Evolutionary conservation across 2,888 invertebrate species (phyloP).

Genomic region (Caenorhabditis sp.): DNA sequence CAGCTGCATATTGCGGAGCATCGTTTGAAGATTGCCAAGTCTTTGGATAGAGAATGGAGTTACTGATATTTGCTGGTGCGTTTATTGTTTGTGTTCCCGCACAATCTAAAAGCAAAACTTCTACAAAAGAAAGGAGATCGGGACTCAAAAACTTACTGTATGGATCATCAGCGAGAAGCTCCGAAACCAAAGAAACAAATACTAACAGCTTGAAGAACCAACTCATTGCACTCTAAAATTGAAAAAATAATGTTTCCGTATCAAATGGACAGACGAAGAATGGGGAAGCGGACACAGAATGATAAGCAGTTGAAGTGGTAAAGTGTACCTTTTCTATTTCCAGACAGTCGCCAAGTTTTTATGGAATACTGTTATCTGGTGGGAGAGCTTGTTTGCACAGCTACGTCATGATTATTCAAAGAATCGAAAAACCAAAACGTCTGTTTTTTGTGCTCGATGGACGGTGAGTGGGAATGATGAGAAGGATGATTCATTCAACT

Average conservation of each 20-base stretch:
- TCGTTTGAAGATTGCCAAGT: not conserved
- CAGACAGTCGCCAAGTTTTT: slow-evolving; percentile 37
- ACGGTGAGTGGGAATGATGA: slow-evolving; percentile 16
- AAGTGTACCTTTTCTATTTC: slow-evolving; percentile 21
- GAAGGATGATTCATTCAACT: slow-evolving; percentile 30
- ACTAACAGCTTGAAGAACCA: not conserved
- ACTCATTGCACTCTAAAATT: not conserved
- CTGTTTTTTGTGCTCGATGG: not conserved
- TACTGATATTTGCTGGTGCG: slow-evolving; percentile 28
- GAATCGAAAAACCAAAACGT: slow-evolving; percentile 19
- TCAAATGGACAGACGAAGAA: too few species aligned
- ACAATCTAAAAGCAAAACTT: slow-evolving; percentile 22
- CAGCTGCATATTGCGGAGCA: slow-evolving; percentile 31
- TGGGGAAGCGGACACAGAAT: not conserved
- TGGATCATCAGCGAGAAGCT: slow-evolving; percentile 10
- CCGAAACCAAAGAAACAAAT: not conserved
- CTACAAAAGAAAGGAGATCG: not conserved
- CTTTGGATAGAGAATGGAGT: slow-evolving; percentile 20
- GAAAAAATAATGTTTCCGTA: not conserved
- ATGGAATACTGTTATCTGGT: slow-evolving; percentile 26
- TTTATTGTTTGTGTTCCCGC: slow-evolving; percentile 31
- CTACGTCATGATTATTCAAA: slow-evolving; percentile 20
- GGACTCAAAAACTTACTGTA: slow-evolving; percentile 26
- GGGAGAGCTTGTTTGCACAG: slow-evolving; percentile 21
- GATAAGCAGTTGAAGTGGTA: slow-evolving; percentile 20